These are phyloP conservation scores for Sciurus carolinensis DNA, from an alignment of 2,797 vertebrate species.

Conservation along the genomic window DNA sequence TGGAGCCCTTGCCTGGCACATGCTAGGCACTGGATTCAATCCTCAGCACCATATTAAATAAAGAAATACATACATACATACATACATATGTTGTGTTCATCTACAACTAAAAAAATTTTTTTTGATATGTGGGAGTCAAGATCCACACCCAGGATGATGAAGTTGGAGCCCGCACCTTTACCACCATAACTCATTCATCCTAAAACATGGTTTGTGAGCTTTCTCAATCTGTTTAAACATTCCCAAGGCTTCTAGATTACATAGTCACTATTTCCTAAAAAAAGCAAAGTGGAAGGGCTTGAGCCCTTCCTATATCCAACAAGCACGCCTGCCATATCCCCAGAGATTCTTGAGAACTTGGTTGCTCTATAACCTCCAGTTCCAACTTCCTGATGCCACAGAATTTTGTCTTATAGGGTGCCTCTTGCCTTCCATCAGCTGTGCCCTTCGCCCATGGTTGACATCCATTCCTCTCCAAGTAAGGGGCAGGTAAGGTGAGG, in stretches of 20 bases:
- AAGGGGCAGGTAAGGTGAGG: neutral
- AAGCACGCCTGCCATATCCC: neutral
- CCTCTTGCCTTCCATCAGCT: neutral
- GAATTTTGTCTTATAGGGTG: neutral
- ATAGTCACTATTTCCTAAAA: slow-evolving; percentile 1
- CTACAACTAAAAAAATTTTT: too few species aligned
- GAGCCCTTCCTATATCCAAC: neutral
- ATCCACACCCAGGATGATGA: neutral
- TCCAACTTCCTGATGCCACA: slow-evolving; percentile 22
- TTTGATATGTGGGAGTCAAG: neutral
- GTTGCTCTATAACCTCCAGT: neutral
- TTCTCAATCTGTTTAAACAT: neutral
- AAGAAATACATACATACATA: too few species aligned
- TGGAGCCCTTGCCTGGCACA: too few species aligned
- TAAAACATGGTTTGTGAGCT: neutral
- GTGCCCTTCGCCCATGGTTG: neutral
- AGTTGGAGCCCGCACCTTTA: neutral
- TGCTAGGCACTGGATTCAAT: too few species aligned
- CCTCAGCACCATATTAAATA: too few species aligned
- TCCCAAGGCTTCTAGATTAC: neutral
- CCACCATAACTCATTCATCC: neutral
- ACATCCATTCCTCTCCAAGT: neutral
- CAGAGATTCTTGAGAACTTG: neutral
- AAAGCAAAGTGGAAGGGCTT: neutral
- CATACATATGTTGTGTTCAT: too few species aligned